Conservation (phyloP, 2,797 vertebrate species). For the Podarcis siculus region DNA sequence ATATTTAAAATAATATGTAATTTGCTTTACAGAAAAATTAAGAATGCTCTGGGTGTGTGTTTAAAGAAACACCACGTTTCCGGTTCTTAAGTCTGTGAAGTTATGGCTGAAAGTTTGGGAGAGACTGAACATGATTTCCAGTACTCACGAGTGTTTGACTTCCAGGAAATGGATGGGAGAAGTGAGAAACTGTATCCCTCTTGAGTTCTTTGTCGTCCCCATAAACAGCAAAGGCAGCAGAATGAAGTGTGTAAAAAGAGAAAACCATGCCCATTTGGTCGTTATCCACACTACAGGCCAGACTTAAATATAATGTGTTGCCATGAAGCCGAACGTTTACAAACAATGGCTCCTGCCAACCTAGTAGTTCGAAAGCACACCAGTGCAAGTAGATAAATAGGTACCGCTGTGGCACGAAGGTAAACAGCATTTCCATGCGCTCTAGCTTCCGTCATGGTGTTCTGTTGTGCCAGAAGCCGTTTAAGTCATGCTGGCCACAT, state of each 20-base stretch:
- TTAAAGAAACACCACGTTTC: background rate
- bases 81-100: background rate
- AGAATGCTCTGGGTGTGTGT: background rate
- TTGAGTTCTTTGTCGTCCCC: background rate
- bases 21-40: background rate
- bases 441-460: no score
- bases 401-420: no score
- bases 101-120: background rate
- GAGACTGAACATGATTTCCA: background rate
- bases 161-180: no score
- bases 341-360: no score
- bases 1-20: background rate
- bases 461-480: no score
- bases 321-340: background rate
- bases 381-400: no score
- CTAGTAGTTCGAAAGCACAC: no score
- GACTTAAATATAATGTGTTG: background rate
- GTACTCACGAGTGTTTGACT: background rate
- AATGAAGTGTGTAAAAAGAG: background rate
- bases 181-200: no score
- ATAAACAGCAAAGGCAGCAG: background rate
- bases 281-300: background rate
- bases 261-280: background rate
- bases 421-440: no score
- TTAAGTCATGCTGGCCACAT: no score